phyloP scores from a whole-genome alignment of 2,888 invertebrate genomes.

The Unio pictorum region DNA sequence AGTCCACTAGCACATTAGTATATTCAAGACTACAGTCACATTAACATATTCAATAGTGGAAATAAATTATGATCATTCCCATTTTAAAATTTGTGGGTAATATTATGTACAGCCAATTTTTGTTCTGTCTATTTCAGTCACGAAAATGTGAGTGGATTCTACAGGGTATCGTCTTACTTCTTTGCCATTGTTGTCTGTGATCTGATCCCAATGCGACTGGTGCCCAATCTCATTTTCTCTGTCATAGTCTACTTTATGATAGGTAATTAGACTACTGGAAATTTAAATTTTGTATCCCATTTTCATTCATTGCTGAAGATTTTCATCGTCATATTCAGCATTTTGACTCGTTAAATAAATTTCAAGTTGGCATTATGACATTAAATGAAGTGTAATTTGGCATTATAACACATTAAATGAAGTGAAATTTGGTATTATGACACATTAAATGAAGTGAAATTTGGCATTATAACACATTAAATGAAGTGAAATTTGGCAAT shows the following conservation, averaged over 20 bases:
- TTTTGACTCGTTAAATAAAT: no score
- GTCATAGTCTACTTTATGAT: conserved; percentile 68
- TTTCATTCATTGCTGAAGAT: no score
- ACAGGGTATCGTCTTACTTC: conserved; percentile 69
- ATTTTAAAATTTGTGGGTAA: background rate
- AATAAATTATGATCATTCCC: background rate
- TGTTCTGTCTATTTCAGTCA: conserved; percentile 54
- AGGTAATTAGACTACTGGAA: conserved; percentile 45
- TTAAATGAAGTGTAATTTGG: no score
- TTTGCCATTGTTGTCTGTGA: conserved; percentile 69
- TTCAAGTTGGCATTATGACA: no score
- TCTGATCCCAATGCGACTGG: conserved; percentile 65
- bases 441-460: no score
- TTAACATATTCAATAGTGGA: background rate
- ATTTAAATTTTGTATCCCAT: no score
- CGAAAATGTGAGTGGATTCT: conserved; percentile 70
- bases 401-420: no score
- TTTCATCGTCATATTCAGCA: no score
- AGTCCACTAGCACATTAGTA: no score
- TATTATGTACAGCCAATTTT: background rate
- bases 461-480: no score
- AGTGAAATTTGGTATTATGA: no score
- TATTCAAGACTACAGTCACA: background rate
- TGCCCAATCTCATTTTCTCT: conserved; percentile 64
- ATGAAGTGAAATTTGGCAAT: no score